Evolutionary conservation across 2,888 invertebrate species (phyloP).

Genomic region (Zaprionus obscuricornis): DNA sequence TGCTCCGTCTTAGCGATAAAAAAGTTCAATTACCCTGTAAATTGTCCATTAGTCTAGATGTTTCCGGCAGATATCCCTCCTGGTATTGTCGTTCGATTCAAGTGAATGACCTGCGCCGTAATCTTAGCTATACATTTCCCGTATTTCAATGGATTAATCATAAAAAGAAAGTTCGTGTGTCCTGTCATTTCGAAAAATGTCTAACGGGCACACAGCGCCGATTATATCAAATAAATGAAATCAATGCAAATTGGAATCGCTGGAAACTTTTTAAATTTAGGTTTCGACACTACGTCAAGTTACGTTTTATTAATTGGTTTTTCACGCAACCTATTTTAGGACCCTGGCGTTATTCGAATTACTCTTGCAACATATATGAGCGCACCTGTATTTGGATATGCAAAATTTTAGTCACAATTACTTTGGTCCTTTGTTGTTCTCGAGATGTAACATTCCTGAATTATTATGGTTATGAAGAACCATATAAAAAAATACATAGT

Average conservation of each 20-base stretch:
- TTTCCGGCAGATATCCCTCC: constrained; percentile 32
- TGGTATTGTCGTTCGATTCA: constrained; percentile 41
- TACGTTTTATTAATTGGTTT: constrained; percentile 36
- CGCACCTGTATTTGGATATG: constrained; percentile 43
- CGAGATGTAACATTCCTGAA: background rate
- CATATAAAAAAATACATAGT: background rate
- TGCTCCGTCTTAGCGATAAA: constrained; percentile 25
- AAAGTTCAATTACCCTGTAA: constrained; percentile 37
- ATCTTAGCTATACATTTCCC: constrained; percentile 32
- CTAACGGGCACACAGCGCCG: background rate
- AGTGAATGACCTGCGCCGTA: constrained; percentile 25
- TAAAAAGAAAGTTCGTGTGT: constrained; percentile 16
- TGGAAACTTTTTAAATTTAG: background rate
- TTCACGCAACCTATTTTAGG: constrained; percentile 40
- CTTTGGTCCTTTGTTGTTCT: constrained; percentile 26
- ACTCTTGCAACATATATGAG: constrained; percentile 16
- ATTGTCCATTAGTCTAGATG: constrained; percentile 31
- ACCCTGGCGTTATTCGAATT: constrained; percentile 30
- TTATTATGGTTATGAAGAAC: constrained; percentile 2
- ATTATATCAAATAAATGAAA: background rate
- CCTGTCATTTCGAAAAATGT: constrained; percentile 4
- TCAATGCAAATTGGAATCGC: too few species aligned
- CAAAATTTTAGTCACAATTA: constrained; percentile 18
- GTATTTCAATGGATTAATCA: constrained; percentile 27
- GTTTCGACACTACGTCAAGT: constrained; percentile 1